Base-by-base conservation (phyloP, 2,113 vertebrate genomes). In the Tetrax tetrax region DNA sequence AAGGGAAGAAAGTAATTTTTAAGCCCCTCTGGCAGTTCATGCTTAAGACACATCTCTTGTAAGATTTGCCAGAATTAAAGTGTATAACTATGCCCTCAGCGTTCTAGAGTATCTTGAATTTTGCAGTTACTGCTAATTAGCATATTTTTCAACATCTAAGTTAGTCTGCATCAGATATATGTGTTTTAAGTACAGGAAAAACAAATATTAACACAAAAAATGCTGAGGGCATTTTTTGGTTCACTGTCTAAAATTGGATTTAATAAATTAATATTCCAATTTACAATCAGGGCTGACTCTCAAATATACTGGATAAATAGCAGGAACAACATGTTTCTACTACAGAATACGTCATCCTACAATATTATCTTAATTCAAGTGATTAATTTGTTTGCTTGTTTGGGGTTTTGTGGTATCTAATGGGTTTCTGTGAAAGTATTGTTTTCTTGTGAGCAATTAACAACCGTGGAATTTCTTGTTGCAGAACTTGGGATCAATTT, bases 401-500 rank as follows among this genome's bases (percentile, higher is more conserved):
- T 80, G 6, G 65, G 24, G 9, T 45, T 83, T 68, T 63, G 33
- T 78, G 48, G 1, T 71, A 29, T 41, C 45, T 54, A 37, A 37
- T 13, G 7, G 5, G 2, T 84, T 92, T 75, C 60, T 87, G 37
- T 65, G 28, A 37, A 88, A 75, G 10, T 29, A 9, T n/a, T 63
- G 20, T 53, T 89, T 94, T 64, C 65, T 65, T 71, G 29, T 64
- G n/a, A 92, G 53, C 27, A 53, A 38, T 69, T 85, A 91, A 92
- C 33, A 57, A 41, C 60, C n/a, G 37, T 81, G 80, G 51, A 71
- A 64, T 74, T 81, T 96, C 64, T 85, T 69, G 4, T 95, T 97
- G 63, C 97, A 99, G 99, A 99, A 94, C 98, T 99, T 85, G 99
- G 99, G 82, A 99, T 99, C 92, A 99, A 99, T 98, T 99, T 99